Percentiles rank a stretch among this genome's conserved stretches.
Evolutionary conservation across 2,113 vertebrate species (phyloP).

Genomic region (Anoura caudifer): DNA sequence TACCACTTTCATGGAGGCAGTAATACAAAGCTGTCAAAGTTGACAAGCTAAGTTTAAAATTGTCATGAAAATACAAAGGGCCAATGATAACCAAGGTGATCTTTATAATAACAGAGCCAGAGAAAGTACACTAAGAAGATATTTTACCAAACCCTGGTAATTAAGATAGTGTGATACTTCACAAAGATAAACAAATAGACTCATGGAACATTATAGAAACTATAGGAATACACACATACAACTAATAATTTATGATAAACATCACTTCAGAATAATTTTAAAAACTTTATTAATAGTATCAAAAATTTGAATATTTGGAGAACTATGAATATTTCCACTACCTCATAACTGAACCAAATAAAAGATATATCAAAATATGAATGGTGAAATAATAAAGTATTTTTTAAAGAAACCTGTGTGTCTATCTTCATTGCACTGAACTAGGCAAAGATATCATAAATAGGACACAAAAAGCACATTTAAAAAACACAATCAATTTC

Average conservation of each 20-base stretch:
- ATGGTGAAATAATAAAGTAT: not conserved
- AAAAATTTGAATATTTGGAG: not conserved
- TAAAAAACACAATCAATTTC: not conserved
- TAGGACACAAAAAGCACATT: not conserved
- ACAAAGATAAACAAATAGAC: not conserved
- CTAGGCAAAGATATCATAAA: not conserved
- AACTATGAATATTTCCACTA: not conserved
- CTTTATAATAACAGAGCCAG: not conserved
- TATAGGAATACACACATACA: not conserved
- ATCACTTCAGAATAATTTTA: not conserved
- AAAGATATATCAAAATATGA: not conserved
- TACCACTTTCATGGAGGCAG: not conserved
- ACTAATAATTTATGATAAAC: not conserved
- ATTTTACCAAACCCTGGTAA: not conserved
- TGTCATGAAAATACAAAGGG: not conserved
- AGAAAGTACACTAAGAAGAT: not conserved
- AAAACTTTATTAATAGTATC: not conserved
- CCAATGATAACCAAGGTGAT: not conserved
- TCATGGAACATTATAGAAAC: not conserved
- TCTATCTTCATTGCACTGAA: not conserved
- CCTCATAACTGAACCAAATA: not conserved
- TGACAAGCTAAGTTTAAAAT: not conserved
- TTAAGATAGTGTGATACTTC: not conserved
- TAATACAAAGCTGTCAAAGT: not conserved
- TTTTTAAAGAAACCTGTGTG: too few relatives aligned